phyloP scores from a whole-genome alignment of 2,113 vertebrate genomes.

The Macroglossus sobrinus region DNA sequence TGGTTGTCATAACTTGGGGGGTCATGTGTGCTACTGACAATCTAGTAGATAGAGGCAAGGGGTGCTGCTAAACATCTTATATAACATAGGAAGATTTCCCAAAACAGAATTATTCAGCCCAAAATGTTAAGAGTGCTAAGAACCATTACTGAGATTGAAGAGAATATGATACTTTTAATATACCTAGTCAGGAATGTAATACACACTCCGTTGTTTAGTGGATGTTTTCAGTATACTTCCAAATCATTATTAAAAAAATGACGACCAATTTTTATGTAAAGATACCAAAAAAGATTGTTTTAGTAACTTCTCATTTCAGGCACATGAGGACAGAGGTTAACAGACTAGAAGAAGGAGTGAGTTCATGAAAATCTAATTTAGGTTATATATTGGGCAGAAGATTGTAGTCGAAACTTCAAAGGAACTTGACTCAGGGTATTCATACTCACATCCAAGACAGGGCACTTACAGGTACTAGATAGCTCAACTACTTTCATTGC shows the following conservation, averaged over 20 bases:
- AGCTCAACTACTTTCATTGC: neutral
- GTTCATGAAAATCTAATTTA: constrained; percentile 14
- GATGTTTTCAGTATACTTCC: neutral
- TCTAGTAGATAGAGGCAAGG: neutral
- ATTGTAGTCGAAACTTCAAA: neutral
- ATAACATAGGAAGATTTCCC: rapidly evolving
- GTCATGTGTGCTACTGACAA: neutral
- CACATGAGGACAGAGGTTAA: neutral
- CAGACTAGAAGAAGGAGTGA: neutral
- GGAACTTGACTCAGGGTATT: neutral
- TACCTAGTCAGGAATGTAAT: neutral
- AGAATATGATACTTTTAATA: neutral
- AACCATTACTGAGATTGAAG: neutral
- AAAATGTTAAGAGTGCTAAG: neutral
- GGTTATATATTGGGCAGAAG: neutral
- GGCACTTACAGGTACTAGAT: neutral
- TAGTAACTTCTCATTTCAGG: neutral
- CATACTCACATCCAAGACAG: neutral
- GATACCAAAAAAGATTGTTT: neutral
- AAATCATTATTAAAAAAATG: neutral
- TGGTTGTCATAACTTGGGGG: neutral
- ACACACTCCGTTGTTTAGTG: neutral
- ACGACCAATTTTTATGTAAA: neutral
- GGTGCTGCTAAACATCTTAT: rapidly evolving
- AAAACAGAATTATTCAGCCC: neutral